Evolutionary conservation across 2,888 invertebrate species (phyloP), one percentile per base, ranked within the genome.

Genomic region (Mactromeris polynyma): DNA sequence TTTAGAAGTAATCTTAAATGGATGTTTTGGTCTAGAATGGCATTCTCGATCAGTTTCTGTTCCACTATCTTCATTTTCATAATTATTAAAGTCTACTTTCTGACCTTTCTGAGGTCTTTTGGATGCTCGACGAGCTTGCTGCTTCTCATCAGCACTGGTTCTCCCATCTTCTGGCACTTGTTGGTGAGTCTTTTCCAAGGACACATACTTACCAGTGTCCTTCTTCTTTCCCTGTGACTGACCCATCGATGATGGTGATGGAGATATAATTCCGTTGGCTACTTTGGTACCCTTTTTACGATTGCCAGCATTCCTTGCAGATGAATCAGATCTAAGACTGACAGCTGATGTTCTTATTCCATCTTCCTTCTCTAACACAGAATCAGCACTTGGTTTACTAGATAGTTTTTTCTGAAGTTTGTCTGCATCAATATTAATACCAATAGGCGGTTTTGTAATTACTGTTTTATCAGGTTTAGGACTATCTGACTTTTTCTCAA

Each of bases 11-110:
- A 21, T 64, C 54, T 51, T 42, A 33, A 77, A 31, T 21, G 58
- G 38, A 54, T 40, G 82, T 78, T 82, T 82, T 14, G 86, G 51
- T 42, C 58, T 83, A 80, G 89, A 87, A n/a, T 86, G 79, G 51
- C 83, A 82, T 1, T 73, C 73, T 1, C 64, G 81, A 84, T 92
- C 92, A 26, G 92, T 90, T 40, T 89, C 90, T 85, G 90, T 88
- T 42, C 90, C 92, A 88, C 92, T 92, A 73, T 92, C 92, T 36
- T 90, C 91, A 85, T 89, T 88, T 38, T 89, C 90, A 46, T n/a
- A n/a, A n/a, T 86, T 77, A 17, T 33, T 36, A 81, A 89, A 91
- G 40, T 89, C 91, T 21, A 87, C 91, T 36, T 83, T 80, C 26
- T 80, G 73, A 33, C 73, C 73, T 73, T 73, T 81, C 17, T 46